Conservation (phyloP, 1,140 invertebrate genomes). For the Cataglyphis hispanica region DNA sequence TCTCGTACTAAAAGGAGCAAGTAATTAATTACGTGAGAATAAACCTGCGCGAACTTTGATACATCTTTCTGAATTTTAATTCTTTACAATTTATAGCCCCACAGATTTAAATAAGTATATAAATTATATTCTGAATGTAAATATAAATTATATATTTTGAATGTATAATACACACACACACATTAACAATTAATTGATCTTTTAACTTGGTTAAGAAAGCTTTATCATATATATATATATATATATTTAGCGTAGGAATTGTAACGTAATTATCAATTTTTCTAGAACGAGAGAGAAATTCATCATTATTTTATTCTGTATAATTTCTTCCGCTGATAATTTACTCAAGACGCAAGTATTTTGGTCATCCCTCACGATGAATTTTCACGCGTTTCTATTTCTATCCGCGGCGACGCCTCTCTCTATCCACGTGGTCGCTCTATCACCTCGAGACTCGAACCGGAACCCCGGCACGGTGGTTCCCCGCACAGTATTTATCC, state of each 20-base stretch:
- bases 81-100: background rate
- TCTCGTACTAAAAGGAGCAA: background rate
- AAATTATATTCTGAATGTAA: no score
- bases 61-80: background rate
- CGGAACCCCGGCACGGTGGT: conserved; percentile 41
- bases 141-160: no score
- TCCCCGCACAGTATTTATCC: conserved; percentile 49
- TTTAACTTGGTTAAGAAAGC: no score
- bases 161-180: no score
- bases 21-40: background rate
- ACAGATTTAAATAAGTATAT: background rate
- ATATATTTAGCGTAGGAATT: no score
- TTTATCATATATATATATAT: no score
- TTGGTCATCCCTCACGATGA: no score
- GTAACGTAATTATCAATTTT: no score
- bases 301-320: no score
- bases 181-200: no score
- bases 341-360: background rate
- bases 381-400: conserved; percentile 60
- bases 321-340: background rate
- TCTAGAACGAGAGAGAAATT: no score
- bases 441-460: background rate
- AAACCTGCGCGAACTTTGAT: no score
- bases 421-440: conserved; percentile 27
- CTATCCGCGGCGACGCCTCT: conserved; percentile 10